Percentiles rank a stretch among this genome's conserved stretches.
These are phyloP conservation scores for Acanthopleura granulata DNA, from an alignment of 2,888 invertebrate genomes.

Conservation along the genomic window DNA sequence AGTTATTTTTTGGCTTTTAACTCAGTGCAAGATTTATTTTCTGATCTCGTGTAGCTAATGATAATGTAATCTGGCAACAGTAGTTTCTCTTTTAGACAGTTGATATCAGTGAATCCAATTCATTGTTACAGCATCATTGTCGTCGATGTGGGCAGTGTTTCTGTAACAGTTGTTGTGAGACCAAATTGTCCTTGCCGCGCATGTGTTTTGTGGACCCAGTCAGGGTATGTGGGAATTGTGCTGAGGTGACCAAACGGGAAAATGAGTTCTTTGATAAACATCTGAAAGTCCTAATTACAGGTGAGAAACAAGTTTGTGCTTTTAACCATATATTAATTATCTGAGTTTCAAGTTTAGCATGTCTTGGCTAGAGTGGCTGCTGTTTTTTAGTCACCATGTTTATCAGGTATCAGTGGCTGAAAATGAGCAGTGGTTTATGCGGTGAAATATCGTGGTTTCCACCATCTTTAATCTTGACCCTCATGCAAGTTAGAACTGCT, in stretches of 20 bases:
- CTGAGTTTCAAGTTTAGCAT: too few species aligned
- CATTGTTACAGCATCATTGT: constrained; percentile 71
- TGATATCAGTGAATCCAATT: too few species aligned
- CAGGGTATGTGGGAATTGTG: constrained; percentile 70
- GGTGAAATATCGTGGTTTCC: too few species aligned
- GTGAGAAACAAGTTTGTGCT: neutral
- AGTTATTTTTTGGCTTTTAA: too few species aligned
- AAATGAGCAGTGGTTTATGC: too few species aligned
- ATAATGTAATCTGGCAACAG: neutral
- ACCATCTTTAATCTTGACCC: too few species aligned
- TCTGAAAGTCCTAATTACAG: constrained; percentile 59
- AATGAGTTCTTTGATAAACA: constrained; percentile 72
- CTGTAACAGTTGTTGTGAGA: constrained; percentile 70
- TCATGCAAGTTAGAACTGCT: too few species aligned
- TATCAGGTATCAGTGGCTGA: too few species aligned
- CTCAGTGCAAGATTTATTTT: too few species aligned
- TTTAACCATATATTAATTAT: too few species aligned
- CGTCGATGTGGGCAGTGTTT: constrained; percentile 72
- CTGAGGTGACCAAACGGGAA: constrained; percentile 68
- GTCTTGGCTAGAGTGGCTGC: too few species aligned
- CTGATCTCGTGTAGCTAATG: neutral
- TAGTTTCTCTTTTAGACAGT: neutral
- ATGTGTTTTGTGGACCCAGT: constrained; percentile 74
- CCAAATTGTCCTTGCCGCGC: constrained; percentile 68
- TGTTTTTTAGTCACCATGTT: too few species aligned